These are phyloP conservation scores for Geopemphigus sp. DNA, from an alignment of 1,140 invertebrate genomes.

Conservation along the genomic window DNA sequence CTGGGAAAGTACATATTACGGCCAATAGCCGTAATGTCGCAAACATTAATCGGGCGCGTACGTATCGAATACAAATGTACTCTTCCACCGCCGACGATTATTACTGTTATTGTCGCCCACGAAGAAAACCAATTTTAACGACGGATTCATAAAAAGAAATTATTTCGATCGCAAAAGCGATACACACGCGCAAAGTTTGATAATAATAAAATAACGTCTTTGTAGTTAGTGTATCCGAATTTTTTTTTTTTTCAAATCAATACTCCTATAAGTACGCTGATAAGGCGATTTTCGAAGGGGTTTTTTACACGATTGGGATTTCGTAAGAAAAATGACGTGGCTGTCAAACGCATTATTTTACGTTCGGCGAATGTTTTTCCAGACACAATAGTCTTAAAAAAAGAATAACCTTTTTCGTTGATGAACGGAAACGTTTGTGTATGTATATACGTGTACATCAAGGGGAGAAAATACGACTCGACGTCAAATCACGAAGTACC, in stretches of 20 bases:
- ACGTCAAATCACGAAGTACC: slow-evolving; percentile 3
- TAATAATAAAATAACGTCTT: no score
- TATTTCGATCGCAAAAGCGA: no score
- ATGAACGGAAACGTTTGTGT: slow-evolving; percentile 6
- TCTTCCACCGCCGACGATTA: not conserved
- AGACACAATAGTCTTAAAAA: not conserved
- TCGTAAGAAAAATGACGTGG: slow-evolving; percentile 1
- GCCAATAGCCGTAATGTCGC: no score
- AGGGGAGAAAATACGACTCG: not conserved
- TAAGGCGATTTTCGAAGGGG: not conserved
- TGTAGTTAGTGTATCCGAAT: no score
- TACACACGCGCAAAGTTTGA: no score
- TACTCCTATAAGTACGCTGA: not conserved
- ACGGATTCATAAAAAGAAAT: no score
- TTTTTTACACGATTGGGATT: not conserved
- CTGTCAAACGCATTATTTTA: not conserved
- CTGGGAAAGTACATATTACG: not conserved
- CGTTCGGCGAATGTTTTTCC: not conserved
- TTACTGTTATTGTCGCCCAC: not conserved
- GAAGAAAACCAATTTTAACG: not conserved
- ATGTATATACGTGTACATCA: no score
- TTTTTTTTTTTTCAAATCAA: not conserved
- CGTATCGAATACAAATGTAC: not conserved
- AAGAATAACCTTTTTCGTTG: not conserved
- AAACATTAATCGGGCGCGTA: not conserved